Evolutionary conservation across 2,888 invertebrate genomes (phyloP).

Genomic region (Rotaria socialis): DNA sequence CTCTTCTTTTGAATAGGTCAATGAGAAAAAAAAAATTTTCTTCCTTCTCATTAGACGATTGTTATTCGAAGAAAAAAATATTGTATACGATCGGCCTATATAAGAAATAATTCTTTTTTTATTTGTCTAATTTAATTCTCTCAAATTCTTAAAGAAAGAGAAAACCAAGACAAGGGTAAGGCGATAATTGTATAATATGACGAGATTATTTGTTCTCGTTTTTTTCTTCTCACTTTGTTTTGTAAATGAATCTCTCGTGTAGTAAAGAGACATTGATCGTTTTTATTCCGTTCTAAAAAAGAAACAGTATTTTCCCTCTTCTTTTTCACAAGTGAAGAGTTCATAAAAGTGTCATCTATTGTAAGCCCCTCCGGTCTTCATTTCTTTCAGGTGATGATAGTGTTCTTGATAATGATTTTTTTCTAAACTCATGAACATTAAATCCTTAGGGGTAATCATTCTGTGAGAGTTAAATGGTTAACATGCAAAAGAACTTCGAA

Average conservation of each 20-base stretch:
- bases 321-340: not conserved
- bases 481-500: not conserved
- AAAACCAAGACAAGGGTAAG: not conserved
- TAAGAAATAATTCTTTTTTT: not conserved
- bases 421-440: not conserved
- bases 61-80: not conserved
- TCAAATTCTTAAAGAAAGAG: not conserved
- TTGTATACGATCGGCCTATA: not conserved
- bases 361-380: not conserved
- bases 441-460: not conserved
- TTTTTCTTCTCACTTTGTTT: not conserved
- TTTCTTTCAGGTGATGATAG: slow-evolving; percentile 26
- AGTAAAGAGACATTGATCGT: not conserved
- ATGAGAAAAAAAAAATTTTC: no score
- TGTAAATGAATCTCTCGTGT: not conserved
- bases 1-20: no score
- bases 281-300: not conserved
- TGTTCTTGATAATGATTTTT: not conserved
- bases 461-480: not conserved
- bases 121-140: not conserved
- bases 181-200: not conserved
- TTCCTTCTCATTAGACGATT: no score
- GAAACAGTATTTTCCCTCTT: not conserved
- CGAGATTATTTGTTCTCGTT: not conserved
- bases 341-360: not conserved